Evolutionary conservation across 2,888 invertebrate species (phyloP).

Genomic region (Drosophila antonietae): DNA sequence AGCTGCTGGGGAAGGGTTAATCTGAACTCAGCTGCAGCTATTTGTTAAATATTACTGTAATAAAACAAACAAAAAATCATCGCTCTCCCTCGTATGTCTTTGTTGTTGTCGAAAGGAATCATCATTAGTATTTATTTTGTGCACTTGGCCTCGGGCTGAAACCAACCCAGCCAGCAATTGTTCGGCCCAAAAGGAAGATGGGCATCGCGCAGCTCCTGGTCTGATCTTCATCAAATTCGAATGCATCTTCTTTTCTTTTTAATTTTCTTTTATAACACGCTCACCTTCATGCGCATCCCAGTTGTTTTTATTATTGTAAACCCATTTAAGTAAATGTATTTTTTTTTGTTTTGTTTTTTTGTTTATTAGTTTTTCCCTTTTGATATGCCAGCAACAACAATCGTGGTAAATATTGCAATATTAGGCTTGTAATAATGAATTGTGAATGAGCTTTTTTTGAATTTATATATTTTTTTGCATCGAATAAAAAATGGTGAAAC

Average conservation of each 20-base stretch:
- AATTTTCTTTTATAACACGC: slow-evolving; percentile 20
- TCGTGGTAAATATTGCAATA: slow-evolving; percentile 75
- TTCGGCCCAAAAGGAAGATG: not conserved
- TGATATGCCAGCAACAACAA: slow-evolving; percentile 42
- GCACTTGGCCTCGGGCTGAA: not conserved
- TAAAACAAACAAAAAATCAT: slow-evolving; percentile 19
- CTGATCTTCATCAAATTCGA: slow-evolving; percentile 26
- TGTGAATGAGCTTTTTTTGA: slow-evolving; percentile 61
- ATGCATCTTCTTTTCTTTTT: slow-evolving; percentile 42
- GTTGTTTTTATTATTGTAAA: slow-evolving; percentile 34
- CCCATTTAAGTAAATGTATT: slow-evolving; percentile 30
- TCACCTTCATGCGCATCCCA: slow-evolving; percentile 31
- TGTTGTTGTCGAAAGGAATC: slow-evolving; percentile 23
- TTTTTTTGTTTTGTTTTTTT: slow-evolving; percentile 21
- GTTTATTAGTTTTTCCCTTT: not conserved
- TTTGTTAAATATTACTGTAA: slow-evolving; percentile 46
- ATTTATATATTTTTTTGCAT: slow-evolving; percentile 44
- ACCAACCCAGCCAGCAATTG: not conserved
- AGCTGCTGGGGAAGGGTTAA: slow-evolving; percentile 70
- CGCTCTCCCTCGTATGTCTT: slow-evolving; percentile 19
- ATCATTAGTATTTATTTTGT: slow-evolving; percentile 68
- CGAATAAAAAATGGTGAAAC: slow-evolving; percentile 48
- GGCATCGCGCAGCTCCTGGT: not conserved
- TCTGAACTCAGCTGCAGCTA: slow-evolving; percentile 5
- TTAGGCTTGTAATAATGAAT: slow-evolving; percentile 54